Conservation (phyloP, 2,113 vertebrate species). For the Solea senegalensis region DNA sequence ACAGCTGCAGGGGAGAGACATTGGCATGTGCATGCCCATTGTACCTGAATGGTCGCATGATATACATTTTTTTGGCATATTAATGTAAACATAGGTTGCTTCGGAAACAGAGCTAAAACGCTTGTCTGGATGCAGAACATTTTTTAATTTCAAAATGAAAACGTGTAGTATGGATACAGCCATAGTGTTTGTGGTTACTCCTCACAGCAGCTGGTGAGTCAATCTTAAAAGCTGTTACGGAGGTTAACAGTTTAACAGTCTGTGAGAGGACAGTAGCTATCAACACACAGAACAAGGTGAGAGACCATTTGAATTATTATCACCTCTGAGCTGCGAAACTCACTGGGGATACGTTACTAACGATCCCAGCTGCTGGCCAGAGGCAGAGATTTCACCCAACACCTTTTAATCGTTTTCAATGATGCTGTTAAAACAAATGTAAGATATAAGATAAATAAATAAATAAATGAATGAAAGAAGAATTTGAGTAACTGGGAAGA, state of each 20-base stretch:
- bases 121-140: no score
- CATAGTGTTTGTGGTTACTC: neutral
- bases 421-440: neutral
- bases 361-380: constrained; percentile 2
- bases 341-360: constrained; percentile 3
- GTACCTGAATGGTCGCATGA: no score
- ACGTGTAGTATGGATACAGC: neutral
- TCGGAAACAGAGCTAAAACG: no score
- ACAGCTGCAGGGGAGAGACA: no score
- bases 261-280: constrained; percentile 19
- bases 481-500: neutral
- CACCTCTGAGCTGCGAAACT: constrained; percentile 22
- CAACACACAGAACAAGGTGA: constrained; percentile 31
- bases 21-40: no score
- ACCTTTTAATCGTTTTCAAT: neutral
- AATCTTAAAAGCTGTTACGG: constrained; percentile 7
- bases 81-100: no score
- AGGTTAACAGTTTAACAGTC: constrained; percentile 16
- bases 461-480: neutral
- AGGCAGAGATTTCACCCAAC: constrained; percentile 2
- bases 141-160: neutral
- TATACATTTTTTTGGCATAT: no score
- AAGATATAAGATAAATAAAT: neutral
- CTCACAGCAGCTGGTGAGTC: neutral
- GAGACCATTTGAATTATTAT: constrained; percentile 29